Conservation (phyloP, 1,140 invertebrate species). For the Ips nitidus region DNA sequence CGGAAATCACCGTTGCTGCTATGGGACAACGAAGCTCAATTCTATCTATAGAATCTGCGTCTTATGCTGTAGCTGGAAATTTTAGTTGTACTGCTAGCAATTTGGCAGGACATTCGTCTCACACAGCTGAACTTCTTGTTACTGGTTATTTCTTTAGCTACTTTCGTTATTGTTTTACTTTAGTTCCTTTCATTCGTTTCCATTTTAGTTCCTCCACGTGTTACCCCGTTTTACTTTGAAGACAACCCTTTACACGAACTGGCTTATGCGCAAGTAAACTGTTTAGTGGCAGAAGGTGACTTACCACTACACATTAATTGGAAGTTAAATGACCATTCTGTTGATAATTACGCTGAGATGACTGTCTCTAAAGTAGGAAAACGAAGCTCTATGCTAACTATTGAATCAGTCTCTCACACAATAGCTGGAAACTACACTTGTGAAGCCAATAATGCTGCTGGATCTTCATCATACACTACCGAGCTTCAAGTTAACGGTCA, state of each 20-base stretch:
- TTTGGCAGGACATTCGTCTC: constrained; percentile 64
- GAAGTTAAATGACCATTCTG: constrained; percentile 60
- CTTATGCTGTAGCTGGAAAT: constrained; percentile 72
- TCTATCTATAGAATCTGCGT: constrained; percentile 74
- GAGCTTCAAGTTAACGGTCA: constrained; percentile 67
- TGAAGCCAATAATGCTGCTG: constrained; percentile 75
- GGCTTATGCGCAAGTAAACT: constrained; percentile 71
- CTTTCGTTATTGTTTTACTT: constrained; percentile 12
- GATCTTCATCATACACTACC: constrained; percentile 67
- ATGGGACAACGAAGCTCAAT: constrained; percentile 70
- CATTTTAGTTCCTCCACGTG: constrained; percentile 62
- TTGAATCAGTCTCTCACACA: constrained; percentile 71
- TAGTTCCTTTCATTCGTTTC: neutral
- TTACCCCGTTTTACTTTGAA: constrained; percentile 68
- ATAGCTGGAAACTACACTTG: constrained; percentile 80
- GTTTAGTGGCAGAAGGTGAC: constrained; percentile 72
- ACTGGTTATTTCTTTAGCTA: constrained; percentile 11
- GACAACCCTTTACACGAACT: constrained; percentile 69
- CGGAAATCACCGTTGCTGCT: constrained; percentile 50
- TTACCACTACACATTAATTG: constrained; percentile 67
- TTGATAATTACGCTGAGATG: constrained; percentile 55
- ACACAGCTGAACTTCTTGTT: constrained; percentile 68
- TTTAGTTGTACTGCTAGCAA: constrained; percentile 74
- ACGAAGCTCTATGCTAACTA: constrained; percentile 59
- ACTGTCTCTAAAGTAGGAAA: constrained; percentile 53